Percentiles rank a stretch among this genome's conserved stretches.
phyloP scores from a whole-genome alignment of 2,797 vertebrate species.

The Semaprochilodus insignis region DNA sequence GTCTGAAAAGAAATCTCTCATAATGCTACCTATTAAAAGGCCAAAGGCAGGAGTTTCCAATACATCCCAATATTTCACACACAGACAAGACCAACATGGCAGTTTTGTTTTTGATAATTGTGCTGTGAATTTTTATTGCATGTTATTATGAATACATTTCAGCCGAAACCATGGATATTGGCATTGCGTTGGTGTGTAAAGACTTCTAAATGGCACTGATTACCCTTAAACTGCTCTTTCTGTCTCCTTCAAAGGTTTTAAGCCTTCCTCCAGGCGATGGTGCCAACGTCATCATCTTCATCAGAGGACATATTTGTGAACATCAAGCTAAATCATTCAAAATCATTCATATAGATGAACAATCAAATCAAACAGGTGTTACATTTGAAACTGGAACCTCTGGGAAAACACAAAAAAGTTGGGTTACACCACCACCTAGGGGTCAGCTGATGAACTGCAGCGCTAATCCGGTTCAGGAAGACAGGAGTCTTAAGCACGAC shows the following conservation, averaged over 20 bases:
- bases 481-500: conserved; percentile 24
- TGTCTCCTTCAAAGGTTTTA: not conserved
- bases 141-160: conserved; percentile 74
- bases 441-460: conserved; percentile 72
- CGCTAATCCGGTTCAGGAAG: conserved; percentile 15
- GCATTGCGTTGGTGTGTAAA: conserved; percentile 62
- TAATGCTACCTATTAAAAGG: no score
- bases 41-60: no score
- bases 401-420: conserved; percentile 50
- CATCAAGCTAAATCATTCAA: conserved; percentile 5
- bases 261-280: not conserved
- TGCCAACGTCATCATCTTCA: conserved; percentile 21
- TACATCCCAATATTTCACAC: not conserved
- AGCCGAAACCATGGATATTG: conserved; percentile 69
- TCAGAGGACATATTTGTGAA: conserved; percentile 1
- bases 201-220: conserved; percentile 65
- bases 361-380: conserved; percentile 18
- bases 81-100: conserved; percentile 31
- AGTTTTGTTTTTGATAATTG: conserved; percentile 60
- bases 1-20: no score
- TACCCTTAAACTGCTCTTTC: not conserved
- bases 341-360: not conserved
- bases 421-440: conserved; percentile 72
- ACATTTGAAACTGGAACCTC: conserved; percentile 38
- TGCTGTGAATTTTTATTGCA: conserved; percentile 81